Base-by-base conservation (phyloP, 2,888 invertebrate genomes). In the Eueremaeus valkanovi region DNA sequence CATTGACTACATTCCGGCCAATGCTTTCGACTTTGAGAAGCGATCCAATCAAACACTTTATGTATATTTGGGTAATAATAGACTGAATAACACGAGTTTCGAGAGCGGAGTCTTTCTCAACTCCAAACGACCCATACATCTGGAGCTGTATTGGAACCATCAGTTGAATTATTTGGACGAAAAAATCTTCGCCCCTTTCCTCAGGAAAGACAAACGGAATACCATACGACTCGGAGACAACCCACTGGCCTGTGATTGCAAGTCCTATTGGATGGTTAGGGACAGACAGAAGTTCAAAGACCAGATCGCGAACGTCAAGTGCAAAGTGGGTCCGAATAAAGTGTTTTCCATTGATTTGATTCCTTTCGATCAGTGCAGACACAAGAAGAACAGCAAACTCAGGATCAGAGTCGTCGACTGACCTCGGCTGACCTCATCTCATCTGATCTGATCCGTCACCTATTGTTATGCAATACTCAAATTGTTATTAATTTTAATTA, bases 191-290 rank as follows among this genome's bases (percentile, higher is more conserved):
- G 58, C 42, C 9, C 75, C 75, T 11, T 75, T 75, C 55, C 49
- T 75, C 18, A 18, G 21, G 8, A 13, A 6, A 2, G 40, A 72
- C 42, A 51, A 58, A 24, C 21, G 27, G 13, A 75, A 75, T 49
- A 33, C 29, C 6, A 73, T 75, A 11, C 31, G 72, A 36, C 36
- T 75, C 21, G 58, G 58, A 21, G 75, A 75, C 42, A 72, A 73
- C 13, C 75, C 75, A 5, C 49, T 75, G 31, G n/a, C 58, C 11
- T 75, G 75, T 36, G 75, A 75, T 42, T 75, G 75, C 24, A 72
- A 75, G 21, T 72, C 72, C 31, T 75, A 75, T 63, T 75, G 75
- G 75, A 72, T 75, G 31, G 58, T 72, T n/a, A 66, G 72, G 51
- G 75, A 75, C 33, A 51, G 31, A 18, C 49, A 72, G 2, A 58